A percentile compares a stretch with the other conserved stretches of the same genome.
phyloP scores from a whole-genome alignment of 1,140 invertebrate species.

The Macrocentrus cingulum region DNA sequence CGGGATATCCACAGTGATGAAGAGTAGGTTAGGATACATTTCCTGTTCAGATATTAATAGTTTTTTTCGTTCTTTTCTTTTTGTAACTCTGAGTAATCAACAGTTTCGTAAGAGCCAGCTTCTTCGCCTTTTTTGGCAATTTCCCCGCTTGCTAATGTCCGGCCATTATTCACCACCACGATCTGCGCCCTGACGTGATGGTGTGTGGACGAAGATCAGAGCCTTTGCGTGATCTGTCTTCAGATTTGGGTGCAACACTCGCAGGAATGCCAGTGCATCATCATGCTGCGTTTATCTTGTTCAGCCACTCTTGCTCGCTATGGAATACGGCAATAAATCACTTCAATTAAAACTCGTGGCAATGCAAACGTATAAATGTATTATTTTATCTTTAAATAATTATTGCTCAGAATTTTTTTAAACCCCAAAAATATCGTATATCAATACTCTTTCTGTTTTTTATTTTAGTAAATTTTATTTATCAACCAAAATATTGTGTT shows the following conservation, averaged over 20 bases:
- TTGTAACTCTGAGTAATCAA: background rate
- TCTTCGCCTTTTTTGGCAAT: background rate
- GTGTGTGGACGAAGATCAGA: conserved; percentile 1
- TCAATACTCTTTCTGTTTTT: no score
- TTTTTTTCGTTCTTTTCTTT: no score
- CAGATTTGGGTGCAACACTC: conserved; percentile 7
- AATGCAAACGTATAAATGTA: no score
- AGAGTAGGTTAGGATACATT: no score
- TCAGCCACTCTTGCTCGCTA: background rate
- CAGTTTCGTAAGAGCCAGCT: background rate
- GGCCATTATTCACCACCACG: conserved; percentile 1
- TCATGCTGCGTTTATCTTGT: conserved; percentile 8
- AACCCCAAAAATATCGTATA: no score
- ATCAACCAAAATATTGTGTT: no score
- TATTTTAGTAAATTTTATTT: no score
- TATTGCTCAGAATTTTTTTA: no score
- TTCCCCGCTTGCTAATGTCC: conserved; percentile 5
- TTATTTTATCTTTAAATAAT: no score
- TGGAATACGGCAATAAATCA: conserved; percentile 1
- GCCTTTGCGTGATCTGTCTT: conserved; percentile 14
- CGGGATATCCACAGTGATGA: no score
- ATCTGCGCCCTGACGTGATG: conserved; percentile 9
- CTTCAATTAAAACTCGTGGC: no score
- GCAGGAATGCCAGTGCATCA: conserved; percentile 7
- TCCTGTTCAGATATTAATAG: no score